Percentiles rank a stretch among this genome's conserved stretches.
These are phyloP conservation scores for Eriocheir sinensis DNA, from an alignment of 1,140 invertebrate genomes.

Conservation along the genomic window DNA sequence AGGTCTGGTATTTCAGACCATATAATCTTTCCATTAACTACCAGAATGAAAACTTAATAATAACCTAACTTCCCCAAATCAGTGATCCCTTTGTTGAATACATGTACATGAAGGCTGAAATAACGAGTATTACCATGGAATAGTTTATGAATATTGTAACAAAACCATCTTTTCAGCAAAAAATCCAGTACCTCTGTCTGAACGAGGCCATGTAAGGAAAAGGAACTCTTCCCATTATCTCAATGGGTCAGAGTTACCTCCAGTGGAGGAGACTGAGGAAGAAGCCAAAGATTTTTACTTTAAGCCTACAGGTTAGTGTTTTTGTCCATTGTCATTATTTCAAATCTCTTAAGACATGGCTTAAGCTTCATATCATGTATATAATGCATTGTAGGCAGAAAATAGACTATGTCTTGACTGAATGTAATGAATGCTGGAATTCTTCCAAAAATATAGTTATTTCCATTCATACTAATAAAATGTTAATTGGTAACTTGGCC, in stretches of 20 bases:
- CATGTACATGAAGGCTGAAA: background rate
- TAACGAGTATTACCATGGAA: background rate
- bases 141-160: background rate
- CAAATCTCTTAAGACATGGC: background rate
- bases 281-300: background rate
- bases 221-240: background rate
- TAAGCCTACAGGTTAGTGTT: slow-evolving; percentile 51
- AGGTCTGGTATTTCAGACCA: too few species aligned
- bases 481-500: too few species aligned
- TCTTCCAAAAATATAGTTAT: too few species aligned
- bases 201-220: background rate
- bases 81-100: background rate
- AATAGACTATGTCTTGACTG: background rate
- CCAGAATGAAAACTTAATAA: too few species aligned
- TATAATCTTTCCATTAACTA: too few species aligned
- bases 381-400: background rate
- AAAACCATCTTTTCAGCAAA: background rate
- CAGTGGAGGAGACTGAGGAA: slow-evolving; percentile 45
- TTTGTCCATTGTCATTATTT: background rate
- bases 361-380: background rate
- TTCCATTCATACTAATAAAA: too few species aligned
- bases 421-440: too few species aligned
- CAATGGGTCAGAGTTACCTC: background rate
- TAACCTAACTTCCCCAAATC: background rate
- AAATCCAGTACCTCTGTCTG: background rate